Percentiles rank a stretch among this genome's conserved stretches.
Evolutionary conservation across 2,113 vertebrate species (phyloP).

Genomic region (Mixornis gularis): DNA sequence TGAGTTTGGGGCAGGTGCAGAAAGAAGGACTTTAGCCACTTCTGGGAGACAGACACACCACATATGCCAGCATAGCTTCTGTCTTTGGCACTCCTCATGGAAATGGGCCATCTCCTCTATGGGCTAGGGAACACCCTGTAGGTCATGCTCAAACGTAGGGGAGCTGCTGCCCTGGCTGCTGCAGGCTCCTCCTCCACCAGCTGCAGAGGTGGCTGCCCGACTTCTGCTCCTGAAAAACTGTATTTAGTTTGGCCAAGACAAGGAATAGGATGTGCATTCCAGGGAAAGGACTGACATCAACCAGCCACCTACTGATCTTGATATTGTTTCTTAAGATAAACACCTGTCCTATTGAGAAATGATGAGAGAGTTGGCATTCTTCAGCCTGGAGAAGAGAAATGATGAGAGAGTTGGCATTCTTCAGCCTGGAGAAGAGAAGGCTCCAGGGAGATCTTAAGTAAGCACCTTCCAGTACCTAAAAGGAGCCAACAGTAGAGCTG

Average conservation of each 20-base stretch:
- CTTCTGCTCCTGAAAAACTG: background rate
- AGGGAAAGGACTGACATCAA: background rate
- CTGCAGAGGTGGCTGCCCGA: background rate
- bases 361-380: background rate
- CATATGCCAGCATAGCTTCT: background rate
- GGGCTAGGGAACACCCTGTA: background rate
- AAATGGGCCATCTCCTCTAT: background rate
- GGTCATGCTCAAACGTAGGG: fast-evolving
- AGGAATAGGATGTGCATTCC: background rate
- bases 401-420: background rate
- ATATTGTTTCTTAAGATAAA: background rate
- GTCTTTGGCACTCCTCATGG: background rate
- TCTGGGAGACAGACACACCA: background rate
- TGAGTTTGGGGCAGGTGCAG: background rate
- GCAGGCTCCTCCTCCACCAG: background rate
- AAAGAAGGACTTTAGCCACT: background rate
- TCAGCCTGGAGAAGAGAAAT: background rate
- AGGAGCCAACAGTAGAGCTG: background rate
- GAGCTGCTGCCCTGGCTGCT: background rate
- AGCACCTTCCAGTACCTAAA: background rate
- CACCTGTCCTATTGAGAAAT: background rate
- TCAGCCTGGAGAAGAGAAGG: background rate
- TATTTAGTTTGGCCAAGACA: background rate
- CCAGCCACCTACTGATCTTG: background rate
- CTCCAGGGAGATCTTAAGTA: background rate